Evolutionary conservation across 2,888 invertebrate species (phyloP).

Genomic region (Pollenia angustigena): DNA sequence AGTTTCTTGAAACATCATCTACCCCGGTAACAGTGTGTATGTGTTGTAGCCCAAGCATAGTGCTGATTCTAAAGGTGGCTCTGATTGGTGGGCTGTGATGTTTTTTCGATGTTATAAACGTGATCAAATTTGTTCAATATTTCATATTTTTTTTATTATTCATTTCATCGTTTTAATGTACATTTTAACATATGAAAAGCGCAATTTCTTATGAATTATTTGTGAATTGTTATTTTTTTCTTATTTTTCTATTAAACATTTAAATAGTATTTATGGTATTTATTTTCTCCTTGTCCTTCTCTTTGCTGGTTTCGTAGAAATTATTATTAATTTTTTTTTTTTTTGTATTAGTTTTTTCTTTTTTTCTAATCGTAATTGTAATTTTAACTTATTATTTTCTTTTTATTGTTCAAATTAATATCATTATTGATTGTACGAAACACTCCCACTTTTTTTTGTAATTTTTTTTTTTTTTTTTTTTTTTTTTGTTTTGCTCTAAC

Average conservation of each 20-base stretch:
- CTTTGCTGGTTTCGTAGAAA: slow-evolving; percentile 31
- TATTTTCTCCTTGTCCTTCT: neutral
- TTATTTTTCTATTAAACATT: slow-evolving; percentile 44
- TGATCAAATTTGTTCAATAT: slow-evolving; percentile 13
- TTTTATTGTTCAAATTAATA: slow-evolving; percentile 51
- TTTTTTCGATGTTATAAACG: slow-evolving; percentile 11
- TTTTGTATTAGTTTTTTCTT: neutral
- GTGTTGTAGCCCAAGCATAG: neutral
- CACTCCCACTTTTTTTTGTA: slow-evolving; percentile 70
- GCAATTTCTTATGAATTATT: slow-evolving; percentile 49
- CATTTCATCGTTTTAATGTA: slow-evolving; percentile 20
- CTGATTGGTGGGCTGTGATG: neutral
- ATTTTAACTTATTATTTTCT: slow-evolving; percentile 51
- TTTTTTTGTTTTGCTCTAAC: neutral
- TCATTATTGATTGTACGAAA: slow-evolving; percentile 68
- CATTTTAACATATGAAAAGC: slow-evolving; percentile 54
- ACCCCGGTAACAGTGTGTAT: neutral
- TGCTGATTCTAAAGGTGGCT: slow-evolving; percentile 25
- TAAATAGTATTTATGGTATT: slow-evolving; percentile 44
- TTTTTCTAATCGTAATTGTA: slow-evolving; percentile 56
- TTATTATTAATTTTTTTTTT: slow-evolving; percentile 50
- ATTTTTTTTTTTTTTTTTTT: slow-evolving; percentile 4
- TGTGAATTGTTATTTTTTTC: slow-evolving; percentile 17
- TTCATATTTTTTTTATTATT: slow-evolving; percentile 28
- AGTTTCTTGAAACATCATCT: slow-evolving; percentile 15